Conservation (phyloP, 2,113 vertebrate genomes). For the Myxocyprinus asiaticus region DNA sequence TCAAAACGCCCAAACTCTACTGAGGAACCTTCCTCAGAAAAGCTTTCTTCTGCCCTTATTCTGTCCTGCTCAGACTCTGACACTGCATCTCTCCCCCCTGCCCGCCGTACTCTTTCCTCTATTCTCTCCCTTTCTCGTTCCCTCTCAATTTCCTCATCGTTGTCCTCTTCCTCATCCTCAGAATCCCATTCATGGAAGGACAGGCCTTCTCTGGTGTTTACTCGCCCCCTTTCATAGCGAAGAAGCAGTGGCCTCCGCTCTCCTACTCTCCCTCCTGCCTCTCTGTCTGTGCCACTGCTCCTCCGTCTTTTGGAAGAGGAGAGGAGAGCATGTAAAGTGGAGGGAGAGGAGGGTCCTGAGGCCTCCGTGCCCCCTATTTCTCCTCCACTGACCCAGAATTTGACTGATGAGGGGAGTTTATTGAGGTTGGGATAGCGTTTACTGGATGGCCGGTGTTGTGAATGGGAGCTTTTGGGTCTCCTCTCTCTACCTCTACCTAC, state of each 20-base stretch:
- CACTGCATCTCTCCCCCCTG: constrained; percentile 66
- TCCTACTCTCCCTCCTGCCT: constrained; percentile 64
- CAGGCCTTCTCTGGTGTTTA: constrained; percentile 74
- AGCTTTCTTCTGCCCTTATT: constrained; percentile 72
- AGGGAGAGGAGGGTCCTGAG: constrained; percentile 65
- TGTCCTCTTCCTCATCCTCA: constrained; percentile 66
- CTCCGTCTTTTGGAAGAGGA: constrained; percentile 70
- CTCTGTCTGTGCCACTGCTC: constrained; percentile 70
- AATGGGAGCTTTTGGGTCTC: constrained; percentile 68
- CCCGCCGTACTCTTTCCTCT: constrained; percentile 64
- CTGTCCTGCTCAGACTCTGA: constrained; percentile 79
- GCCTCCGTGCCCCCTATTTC: constrained; percentile 61
- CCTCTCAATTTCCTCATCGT: constrained; percentile 61
- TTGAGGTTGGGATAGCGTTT: constrained; percentile 77
- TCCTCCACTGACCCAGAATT: constrained; percentile 78
- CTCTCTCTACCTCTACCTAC: constrained; percentile 69
- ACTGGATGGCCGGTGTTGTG: constrained; percentile 64
- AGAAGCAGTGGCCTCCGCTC: constrained; percentile 76
- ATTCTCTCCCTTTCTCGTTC: constrained; percentile 57
- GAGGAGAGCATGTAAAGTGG: constrained; percentile 73
- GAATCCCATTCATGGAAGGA: constrained; percentile 81
- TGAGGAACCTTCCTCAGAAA: constrained; percentile 77
- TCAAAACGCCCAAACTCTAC: constrained; percentile 82
- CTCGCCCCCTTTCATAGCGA: constrained; percentile 75
- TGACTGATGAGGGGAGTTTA: constrained; percentile 79